Evolutionary conservation across 2,888 invertebrate genomes (phyloP), one percentile per base, ranked within the genome.

Genomic region (Drosophila paracracens): DNA sequence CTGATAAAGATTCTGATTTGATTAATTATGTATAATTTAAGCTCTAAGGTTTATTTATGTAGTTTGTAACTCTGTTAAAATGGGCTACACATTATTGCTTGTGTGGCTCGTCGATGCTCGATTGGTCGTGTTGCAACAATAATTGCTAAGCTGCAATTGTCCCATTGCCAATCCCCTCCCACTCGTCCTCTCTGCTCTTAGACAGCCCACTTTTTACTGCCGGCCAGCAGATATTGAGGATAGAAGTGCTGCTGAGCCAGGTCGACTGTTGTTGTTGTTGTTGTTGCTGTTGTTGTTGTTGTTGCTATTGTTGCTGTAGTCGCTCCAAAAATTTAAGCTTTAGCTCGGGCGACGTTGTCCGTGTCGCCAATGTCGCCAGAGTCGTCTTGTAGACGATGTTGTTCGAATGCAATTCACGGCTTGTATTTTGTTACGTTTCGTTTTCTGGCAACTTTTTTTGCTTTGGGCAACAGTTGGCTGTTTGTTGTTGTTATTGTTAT

Each of bases 391-490:
- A 92, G 92, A 91, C 91, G 91, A 91, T 89, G 92, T 91, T 92
- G 92, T 92, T 92, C 91, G 85, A 92, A 92, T 92, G 92, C 91
- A 92, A 92, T 92, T 92, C 90, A 91, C 92, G 90, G 89, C 90
- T 91, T 91, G 88, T 88, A 89, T 89, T 88, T 82, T 85, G 89
- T 87, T 82, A 87, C 89, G 85, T 81, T 82, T 79, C 87, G 72
- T 71, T 71, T 63, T 65, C 65, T 70, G 57, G 72, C 80, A 71
- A 75, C 74, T 79, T 82, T 82, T 82, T 79, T 74, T 77, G 74
- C 75, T 54, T 79, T 82, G 72, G 71, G 73, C 71, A 60, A 61
- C 53, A 74, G 64, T 74, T 68, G 79, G 25, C 4, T 69, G 31
- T 48, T n/a, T 56, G 13, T 10, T 57, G 40, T 18, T 50, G 48